A percentile compares a stretch with the other conserved stretches of the same genome.
Conservation (phyloP, 92 coral and sea anemone species). For the Epizoanthus stellaris region DNA sequence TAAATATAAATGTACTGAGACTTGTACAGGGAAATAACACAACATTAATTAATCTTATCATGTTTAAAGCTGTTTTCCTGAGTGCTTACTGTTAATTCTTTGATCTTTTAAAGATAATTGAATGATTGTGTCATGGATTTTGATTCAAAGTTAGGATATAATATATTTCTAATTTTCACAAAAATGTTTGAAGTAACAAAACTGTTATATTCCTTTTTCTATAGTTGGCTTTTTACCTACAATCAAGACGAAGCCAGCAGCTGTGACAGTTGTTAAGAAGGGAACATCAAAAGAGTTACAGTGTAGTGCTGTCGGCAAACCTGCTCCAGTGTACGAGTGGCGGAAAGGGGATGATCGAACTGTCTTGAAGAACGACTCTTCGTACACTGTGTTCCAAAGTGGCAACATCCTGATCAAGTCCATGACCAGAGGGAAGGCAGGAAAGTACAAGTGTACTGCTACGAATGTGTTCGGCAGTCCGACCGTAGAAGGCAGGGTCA, state of each 20-base stretch:
- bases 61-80: too few relatives aligned
- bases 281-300: slow-evolving; percentile 35
- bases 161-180: too few relatives aligned
- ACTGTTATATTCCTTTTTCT: neutral
- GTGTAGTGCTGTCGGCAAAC: slow-evolving; percentile 84
- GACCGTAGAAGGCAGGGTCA: slow-evolving; percentile 38
- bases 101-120: too few relatives aligned
- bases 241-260: slow-evolving; percentile 48
- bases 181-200: too few relatives aligned
- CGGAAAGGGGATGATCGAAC: slow-evolving; percentile 12
- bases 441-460: slow-evolving; percentile 78
- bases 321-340: slow-evolving; percentile 78
- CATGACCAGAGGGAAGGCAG: slow-evolving; percentile 42
- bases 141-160: too few relatives aligned
- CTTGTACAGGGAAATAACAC: too few relatives aligned
- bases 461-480: slow-evolving; percentile 44
- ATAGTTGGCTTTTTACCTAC: slow-evolving; percentile 69
- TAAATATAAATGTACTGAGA: too few relatives aligned
- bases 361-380: slow-evolving; percentile 48
- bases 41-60: too few relatives aligned
- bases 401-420: slow-evolving; percentile 73
- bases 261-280: slow-evolving; percentile 16
- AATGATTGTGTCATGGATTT: too few relatives aligned
- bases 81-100: too few relatives aligned
- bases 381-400: slow-evolving; percentile 48